Evolutionary conservation across 2,797 vertebrate genomes (phyloP).

Genomic region (Sebastolobus altivelis): DNA sequence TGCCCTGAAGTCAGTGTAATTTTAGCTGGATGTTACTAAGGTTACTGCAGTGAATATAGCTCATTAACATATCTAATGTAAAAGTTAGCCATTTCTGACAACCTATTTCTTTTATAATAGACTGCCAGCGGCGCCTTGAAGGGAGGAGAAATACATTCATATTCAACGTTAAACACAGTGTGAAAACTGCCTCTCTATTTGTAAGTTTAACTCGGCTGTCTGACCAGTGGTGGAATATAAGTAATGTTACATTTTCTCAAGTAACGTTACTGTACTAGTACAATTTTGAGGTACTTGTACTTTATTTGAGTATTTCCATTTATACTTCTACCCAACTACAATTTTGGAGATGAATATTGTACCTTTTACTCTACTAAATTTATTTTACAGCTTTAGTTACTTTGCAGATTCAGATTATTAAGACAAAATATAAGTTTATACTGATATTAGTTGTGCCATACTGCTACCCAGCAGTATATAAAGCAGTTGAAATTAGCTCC

Average conservation of each 20-base stretch:
- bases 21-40: neutral
- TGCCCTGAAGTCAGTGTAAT: neutral
- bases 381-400: neutral
- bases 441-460: neutral
- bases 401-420: neutral
- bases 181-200: neutral
- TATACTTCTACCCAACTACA: too few species aligned
- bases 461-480: neutral
- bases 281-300: neutral
- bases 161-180: neutral
- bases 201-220: neutral
- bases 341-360: neutral
- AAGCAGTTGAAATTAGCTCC: neutral
- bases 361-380: neutral
- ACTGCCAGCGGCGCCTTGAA: neutral
- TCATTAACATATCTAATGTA: neutral
- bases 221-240: neutral
- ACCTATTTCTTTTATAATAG: neutral
- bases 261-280: neutral
- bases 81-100: neutral
- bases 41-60: neutral
- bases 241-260: neutral
- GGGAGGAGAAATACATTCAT: fast-evolving
- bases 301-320: too few species aligned
- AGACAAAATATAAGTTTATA: neutral